A percentile compares a stretch with the other conserved stretches of the same genome.
phyloP scores from a whole-genome alignment of 23 tunicate species.

The Trididemnum miniatum region DNA sequence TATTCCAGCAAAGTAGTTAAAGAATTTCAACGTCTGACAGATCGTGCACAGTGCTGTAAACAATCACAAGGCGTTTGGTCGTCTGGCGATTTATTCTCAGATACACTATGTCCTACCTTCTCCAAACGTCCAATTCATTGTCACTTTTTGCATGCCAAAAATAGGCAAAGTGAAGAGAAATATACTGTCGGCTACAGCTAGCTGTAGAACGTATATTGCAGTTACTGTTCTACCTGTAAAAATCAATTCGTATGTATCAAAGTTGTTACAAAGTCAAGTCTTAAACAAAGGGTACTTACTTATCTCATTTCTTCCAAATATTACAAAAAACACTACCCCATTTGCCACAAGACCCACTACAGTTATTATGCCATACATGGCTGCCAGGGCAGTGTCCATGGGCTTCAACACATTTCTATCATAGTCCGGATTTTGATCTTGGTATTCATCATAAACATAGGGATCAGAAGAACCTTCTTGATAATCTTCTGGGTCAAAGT shows the following conservation, averaged over 20 bases:
- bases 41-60: conserved; percentile 66
- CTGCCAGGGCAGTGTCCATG: conserved; percentile 53
- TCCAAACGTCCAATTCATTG: conserved; percentile 72
- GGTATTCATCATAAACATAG: too few relatives aligned
- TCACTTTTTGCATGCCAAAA: conserved; percentile 72
- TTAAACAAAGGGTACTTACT: conserved; percentile 66
- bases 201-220: conserved; percentile 83
- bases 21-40: conserved; percentile 48
- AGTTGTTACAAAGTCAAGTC: too few relatives aligned
- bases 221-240: conserved; percentile 88
- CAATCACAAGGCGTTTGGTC: too few relatives aligned
- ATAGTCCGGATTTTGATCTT: conserved; percentile 27
- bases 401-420: conserved; percentile 38
- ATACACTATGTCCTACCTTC: conserved; percentile 50
- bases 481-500: too few relatives aligned
- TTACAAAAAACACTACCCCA: conserved; percentile 81
- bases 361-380: conserved; percentile 59
- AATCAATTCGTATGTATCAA: too few relatives aligned
- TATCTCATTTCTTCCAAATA: conserved; percentile 82
- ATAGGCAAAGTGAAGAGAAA: conserved; percentile 81
- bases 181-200: conserved; percentile 74
- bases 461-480: too few relatives aligned
- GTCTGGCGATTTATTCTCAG: too few relatives aligned
- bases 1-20: conserved; percentile 87
- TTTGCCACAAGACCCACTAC: conserved; percentile 76